These are phyloP conservation scores for Ictalurus punctatus DNA, from an alignment of 2,113 vertebrate genomes.

Conservation along the genomic window DNA sequence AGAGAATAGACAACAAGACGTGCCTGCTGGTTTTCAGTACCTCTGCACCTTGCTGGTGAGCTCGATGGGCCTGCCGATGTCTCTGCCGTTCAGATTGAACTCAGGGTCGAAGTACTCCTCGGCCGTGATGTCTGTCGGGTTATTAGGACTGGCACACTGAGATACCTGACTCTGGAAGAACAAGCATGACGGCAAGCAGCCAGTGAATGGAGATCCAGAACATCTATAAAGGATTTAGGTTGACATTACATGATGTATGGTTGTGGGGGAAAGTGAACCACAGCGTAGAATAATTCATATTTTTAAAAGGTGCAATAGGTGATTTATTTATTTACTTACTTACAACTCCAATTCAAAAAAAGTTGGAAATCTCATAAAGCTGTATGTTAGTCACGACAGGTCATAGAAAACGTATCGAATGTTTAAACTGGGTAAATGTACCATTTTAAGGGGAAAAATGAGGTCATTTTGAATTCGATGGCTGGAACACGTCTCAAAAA, in stretches of 20 bases:
- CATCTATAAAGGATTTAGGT: neutral
- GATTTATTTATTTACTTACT: too few species aligned
- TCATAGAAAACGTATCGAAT: too few species aligned
- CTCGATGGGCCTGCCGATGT: constrained; percentile 78
- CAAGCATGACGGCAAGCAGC: neutral
- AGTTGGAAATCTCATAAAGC: too few species aligned
- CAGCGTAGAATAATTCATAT: neutral
- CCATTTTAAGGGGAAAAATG: too few species aligned
- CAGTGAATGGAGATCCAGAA: neutral
- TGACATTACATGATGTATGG: too few species aligned
- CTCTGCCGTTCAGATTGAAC: constrained; percentile 74
- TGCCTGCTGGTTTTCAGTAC: constrained; percentile 48
- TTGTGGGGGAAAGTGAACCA: too few species aligned
- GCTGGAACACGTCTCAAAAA: too few species aligned
- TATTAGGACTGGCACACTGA: constrained; percentile 79
- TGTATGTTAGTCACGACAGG: too few species aligned
- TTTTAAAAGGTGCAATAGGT: neutral
- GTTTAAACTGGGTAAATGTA: too few species aligned
- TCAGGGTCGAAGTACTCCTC: constrained; percentile 79
- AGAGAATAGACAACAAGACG: neutral
- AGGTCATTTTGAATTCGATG: too few species aligned
- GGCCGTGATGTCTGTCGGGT: constrained; percentile 79
- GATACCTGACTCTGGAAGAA: constrained; percentile 75
- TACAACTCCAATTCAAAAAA: too few species aligned
- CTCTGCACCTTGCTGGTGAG: constrained; percentile 80